These are phyloP conservation scores for Sardina pilchardus DNA, from an alignment of 2,113 vertebrate genomes.

Conservation along the genomic window DNA sequence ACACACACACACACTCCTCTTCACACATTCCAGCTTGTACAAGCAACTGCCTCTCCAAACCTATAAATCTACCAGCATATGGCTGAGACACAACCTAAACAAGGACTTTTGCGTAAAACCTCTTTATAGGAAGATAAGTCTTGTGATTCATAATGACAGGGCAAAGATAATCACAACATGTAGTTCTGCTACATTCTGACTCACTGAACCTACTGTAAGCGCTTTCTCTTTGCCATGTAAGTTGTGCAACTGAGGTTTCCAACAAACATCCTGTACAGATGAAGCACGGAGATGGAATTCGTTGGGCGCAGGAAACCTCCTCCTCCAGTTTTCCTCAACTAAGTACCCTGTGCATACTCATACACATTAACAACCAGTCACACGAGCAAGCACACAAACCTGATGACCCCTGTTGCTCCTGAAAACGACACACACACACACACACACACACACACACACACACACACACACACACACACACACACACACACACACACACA, in stretches of 20 bases:
- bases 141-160: constrained; percentile 15
- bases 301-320: background rate
- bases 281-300: constrained; percentile 29
- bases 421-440: background rate
- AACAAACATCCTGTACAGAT: constrained; percentile 37
- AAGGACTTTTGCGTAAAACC: background rate
- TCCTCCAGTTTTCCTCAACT: background rate
- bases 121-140: background rate
- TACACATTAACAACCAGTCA: background rate
- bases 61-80: background rate
- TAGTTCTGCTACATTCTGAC: background rate
- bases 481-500: background rate
- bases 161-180: background rate
- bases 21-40: background rate
- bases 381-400: background rate
- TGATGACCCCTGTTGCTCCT: background rate
- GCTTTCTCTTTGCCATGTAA: constrained; percentile 1
- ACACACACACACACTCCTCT: background rate
- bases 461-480: background rate
- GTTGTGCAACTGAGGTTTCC: background rate
- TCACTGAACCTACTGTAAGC: background rate
- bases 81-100: background rate
- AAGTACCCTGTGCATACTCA: background rate
- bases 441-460: background rate
- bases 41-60: background rate